Base-by-base conservation (phyloP, 2,797 vertebrate species). In the Sebastes trivittatus region DNA sequence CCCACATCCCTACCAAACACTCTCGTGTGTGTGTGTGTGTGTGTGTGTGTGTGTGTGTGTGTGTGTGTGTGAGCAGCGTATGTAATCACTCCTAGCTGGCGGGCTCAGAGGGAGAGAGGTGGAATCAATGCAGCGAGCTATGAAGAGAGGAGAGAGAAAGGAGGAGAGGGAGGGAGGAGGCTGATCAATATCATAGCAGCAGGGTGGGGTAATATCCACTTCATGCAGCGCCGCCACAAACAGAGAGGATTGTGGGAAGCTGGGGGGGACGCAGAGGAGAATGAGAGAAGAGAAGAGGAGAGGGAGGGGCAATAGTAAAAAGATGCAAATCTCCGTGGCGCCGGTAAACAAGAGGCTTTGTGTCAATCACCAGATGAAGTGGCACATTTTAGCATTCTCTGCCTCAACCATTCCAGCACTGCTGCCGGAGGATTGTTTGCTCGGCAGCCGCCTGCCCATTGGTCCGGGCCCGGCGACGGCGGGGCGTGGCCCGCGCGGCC, bases 161-260 rank as follows among this genome's bases (percentile, higher is more conserved):
- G 75, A 85, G 74, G 77, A 49, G 81, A 72, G 81, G 72, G 85
- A 85, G 87, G 88, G 87, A 83, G 88, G 85, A 91, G 89, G 91
- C 87, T 93, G 93, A 95, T 96, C 95, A 89, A 95, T 96, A 94
- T 94, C 93, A 89, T 88, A 92, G 92, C 94, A 93, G 92, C 91
- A 93, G 93, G 93, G 93, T 94, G 92, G 93, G 92, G 94, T 93
- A 93, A 94, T 93, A 89, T 95, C 92, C 93, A 95, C 93, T 87
- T 80, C 91, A 89, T 91, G 84, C 91, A 91, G 91, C 32, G 86
- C 84, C 38, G 70, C 90, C 83, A 85, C 83, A 86, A 91, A 83
- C 66, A 22, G 77, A 68, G 73, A 80, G 92, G 88, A 87, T 81
- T 83, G 84, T 81, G 84, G 85, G 85, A 78, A 64, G 79, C 11